These are phyloP conservation scores for Strigops habroptila DNA, from an alignment of 2,113 vertebrate species.

Conservation along the genomic window DNA sequence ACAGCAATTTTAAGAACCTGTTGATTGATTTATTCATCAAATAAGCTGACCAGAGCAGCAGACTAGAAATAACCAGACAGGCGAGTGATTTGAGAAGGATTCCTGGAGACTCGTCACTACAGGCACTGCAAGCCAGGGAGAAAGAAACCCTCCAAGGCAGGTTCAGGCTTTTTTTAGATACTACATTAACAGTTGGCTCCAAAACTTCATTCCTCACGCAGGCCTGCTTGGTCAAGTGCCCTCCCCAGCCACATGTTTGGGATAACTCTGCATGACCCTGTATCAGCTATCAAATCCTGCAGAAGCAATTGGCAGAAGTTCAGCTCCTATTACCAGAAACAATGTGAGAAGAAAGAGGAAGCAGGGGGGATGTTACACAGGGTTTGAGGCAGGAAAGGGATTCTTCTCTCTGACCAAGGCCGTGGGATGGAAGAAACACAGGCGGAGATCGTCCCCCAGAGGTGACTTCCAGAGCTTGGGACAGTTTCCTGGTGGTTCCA, in stretches of 20 bases:
- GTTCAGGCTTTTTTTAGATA: background rate
- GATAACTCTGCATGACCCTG: background rate
- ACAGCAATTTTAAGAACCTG: slow-evolving; percentile 38
- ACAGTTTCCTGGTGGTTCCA: background rate
- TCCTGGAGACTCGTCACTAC: background rate
- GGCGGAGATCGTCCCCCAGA: background rate
- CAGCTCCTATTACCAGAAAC: background rate
- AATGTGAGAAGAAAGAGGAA: background rate
- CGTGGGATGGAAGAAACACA: background rate
- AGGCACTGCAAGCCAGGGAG: background rate
- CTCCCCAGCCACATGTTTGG: background rate
- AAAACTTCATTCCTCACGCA: background rate
- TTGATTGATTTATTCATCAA: slow-evolving; percentile 42
- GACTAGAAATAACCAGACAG: slow-evolving; percentile 9
- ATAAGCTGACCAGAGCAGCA: background rate
- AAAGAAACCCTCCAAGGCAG: background rate
- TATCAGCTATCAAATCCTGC: background rate
- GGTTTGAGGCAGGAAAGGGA: background rate
- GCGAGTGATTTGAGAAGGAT: background rate
- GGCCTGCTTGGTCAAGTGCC: background rate
- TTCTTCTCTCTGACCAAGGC: background rate
- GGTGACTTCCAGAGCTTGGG: background rate
- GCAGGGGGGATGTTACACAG: accelerated
- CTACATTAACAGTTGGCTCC: background rate
- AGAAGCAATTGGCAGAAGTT: background rate